Evolutionary conservation across 2,797 vertebrate genomes (phyloP), one percentile per base, ranked within the genome.

Genomic region (Denticeps clupeoides): DNA sequence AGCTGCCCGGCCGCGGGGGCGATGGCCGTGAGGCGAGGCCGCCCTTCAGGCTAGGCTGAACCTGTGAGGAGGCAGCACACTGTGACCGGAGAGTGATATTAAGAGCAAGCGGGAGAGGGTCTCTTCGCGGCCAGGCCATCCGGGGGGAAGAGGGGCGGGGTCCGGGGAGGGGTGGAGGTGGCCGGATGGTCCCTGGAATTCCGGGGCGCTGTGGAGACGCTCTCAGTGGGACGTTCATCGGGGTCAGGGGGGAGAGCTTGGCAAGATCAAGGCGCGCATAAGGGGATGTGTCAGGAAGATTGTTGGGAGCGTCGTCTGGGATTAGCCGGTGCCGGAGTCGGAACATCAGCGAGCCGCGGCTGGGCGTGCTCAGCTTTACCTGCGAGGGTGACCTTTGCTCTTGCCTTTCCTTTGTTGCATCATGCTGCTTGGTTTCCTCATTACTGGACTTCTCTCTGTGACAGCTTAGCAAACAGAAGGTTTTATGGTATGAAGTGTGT

Each of bases 51-150:
- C 79, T 76, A 80, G 71, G 69, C 56, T 77, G 79, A 76, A 65
- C 66, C 72, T 77, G 55, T 77, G 75, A 76, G 72, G 72, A 76
- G 64, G 68, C 72, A 69, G 63, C 66, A 19, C 65, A 60, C 61
- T 81, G 81, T 75, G 75, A 82, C 74, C 72, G 65, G 73, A 75
- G 67, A 71, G 73, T 59, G 78, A 84, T 80, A 81, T 79, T 70
- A 74, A 72, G 75, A 80, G 70, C 23, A 62, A 60, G 58, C 55
- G 48, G 23, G 58, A 70, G 60, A 59, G 65, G 44, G 44, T 16
- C 26, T 61, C 63, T 67, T 68, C 68, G 63, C 50, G 56, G 48
- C 29, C 59, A 58, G 69, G 67, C 63, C 65, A 70, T 66, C 71
- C 68, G 64, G 45, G 7, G 58, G 45, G 63, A 65, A 65, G 53